Base-by-base conservation (phyloP, 1,140 invertebrate genomes). In the Philopotamus ludificatus region DNA sequence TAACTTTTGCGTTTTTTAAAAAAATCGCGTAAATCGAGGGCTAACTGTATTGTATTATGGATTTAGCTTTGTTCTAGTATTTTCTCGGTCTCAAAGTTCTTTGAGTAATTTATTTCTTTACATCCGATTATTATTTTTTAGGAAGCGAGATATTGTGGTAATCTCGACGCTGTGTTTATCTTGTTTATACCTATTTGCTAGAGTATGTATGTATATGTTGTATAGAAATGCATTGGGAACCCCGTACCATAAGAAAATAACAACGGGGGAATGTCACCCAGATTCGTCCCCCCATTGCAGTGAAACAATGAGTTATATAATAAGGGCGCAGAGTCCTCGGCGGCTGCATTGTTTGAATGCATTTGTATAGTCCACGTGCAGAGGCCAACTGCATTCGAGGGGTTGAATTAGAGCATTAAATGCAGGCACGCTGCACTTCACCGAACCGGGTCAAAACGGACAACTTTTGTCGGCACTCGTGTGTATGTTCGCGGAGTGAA, bases 351-450 rank as follows among this genome's bases (percentile, higher is more conserved):
- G 44, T 47, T 16, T 20, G 44, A 47, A 20, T 47, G 44, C 44
- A 47, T 20, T 47, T 16, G 44, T 9, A 47, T 16, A 16, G 44
- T 47, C 44, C 44, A 47, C 44, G 44, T 47, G 44, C 44, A 47
- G 10, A 4, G 44, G 28, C 28, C n/a, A n/a, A 47, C 4, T 47
- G 44, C 44, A 47, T 3, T 47, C 44, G 44, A 47, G 28, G 44
- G 44, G 44, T 47, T 16, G 44, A 47, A 47, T 47, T 47, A 47
- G 44, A 7, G 10, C 44, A 47, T 47, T 47, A 47, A 47, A 47
- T 47, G 44, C 44, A 47, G 44, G 44, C 44, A 20, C n/a, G 34
- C 44, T 47, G 44, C 44, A 47, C 44, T 47, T 16, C 4, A 47
- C 44, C 44, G 44, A 47, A 15, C 18, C 44, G 44, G 44, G 44